These are phyloP conservation scores for Parnassius orleans DNA, from an alignment of 2,888 invertebrate species.

Conservation along the genomic window DNA sequence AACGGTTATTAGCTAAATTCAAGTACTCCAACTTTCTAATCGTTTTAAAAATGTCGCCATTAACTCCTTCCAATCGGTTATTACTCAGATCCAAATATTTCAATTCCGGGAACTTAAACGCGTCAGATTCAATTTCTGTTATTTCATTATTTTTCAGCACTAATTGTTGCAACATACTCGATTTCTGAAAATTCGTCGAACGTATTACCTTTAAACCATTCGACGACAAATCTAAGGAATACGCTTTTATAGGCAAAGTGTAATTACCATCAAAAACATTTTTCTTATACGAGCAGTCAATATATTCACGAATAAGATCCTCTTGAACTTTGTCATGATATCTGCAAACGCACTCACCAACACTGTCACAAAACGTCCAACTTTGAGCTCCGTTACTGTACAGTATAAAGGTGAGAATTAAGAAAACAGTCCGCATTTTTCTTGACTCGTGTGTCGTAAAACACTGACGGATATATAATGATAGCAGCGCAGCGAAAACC, in stretches of 20 bases:
- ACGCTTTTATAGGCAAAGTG: constrained; percentile 47
- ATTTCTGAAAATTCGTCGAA: constrained; percentile 44
- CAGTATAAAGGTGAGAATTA: constrained; percentile 36
- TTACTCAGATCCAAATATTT: constrained; percentile 64
- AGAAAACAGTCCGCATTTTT: constrained; percentile 41
- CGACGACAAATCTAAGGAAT: constrained; percentile 59
- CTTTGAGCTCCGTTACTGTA: constrained; percentile 38
- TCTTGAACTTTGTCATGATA: constrained; percentile 38
- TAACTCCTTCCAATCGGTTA: constrained; percentile 59
- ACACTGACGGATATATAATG: constrained; percentile 30
- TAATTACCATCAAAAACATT: constrained; percentile 35
- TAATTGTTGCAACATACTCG: constrained; percentile 49
- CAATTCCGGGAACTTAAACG: constrained; percentile 56
- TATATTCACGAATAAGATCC: constrained; percentile 46
- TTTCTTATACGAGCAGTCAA: constrained; percentile 57
- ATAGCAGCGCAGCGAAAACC: constrained; percentile 33
- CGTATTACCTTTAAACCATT: constrained; percentile 51
- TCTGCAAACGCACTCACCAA: constrained; percentile 47
- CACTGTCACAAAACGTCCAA: constrained; percentile 52
- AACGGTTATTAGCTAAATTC: constrained; percentile 67
- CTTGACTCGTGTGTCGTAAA: constrained; percentile 32
- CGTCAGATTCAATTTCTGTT: constrained; percentile 44
- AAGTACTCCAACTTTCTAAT: constrained; percentile 63
- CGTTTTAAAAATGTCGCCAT: constrained; percentile 56
- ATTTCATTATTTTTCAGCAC: constrained; percentile 57